Percentiles rank a stretch among this genome's conserved stretches.
phyloP scores from a whole-genome alignment of 2,888 invertebrate genomes.

The Ectobius pallidus region DNA sequence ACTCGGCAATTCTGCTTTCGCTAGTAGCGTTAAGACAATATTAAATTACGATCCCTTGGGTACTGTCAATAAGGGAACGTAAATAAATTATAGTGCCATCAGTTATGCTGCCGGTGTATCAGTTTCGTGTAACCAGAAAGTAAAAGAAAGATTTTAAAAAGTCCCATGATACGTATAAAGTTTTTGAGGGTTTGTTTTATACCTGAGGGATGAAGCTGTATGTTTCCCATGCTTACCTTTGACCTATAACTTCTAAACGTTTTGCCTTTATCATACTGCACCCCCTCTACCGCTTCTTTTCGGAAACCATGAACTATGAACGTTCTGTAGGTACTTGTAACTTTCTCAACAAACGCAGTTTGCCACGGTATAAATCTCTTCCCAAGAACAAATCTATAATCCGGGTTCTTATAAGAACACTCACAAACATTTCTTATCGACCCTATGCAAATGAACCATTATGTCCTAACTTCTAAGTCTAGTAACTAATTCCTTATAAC shows the following conservation, averaged over 20 bases:
- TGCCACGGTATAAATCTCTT: conserved; percentile 11
- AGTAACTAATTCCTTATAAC: too few species aligned
- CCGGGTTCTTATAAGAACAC: neutral
- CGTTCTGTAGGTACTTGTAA: conserved; percentile 10
- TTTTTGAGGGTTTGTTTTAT: conserved; percentile 9
- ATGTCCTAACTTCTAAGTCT: too few species aligned
- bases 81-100: neutral
- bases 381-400: conserved; percentile 9
- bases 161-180: neutral
- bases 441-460: too few species aligned
- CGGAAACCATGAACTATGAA: neutral
- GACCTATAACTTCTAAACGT: conserved; percentile 20
- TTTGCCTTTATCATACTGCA: neutral
- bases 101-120: neutral
- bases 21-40: too few species aligned
- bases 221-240: neutral
- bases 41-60: too few species aligned
- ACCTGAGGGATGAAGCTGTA: neutral
- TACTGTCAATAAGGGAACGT: too few species aligned
- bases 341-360: conserved; percentile 7
- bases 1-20: too few species aligned
- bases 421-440: neutral
- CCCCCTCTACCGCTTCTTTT: neutral
- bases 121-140: neutral
- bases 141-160: neutral